Base-by-base conservation (phyloP, 1,140 invertebrate species). In the Trissolcus basalis region DNA sequence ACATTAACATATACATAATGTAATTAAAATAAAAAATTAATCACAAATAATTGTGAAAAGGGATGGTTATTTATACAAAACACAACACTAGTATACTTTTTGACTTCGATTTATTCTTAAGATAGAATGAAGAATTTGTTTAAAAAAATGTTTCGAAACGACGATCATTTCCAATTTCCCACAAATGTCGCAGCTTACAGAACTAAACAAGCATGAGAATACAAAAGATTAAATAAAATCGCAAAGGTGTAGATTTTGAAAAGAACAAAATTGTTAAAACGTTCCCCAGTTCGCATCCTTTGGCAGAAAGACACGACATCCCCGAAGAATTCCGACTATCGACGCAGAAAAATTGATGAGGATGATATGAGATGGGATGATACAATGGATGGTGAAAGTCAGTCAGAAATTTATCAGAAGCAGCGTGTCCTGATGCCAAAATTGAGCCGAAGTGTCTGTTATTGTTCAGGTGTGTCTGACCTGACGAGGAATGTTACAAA, bases 351-450 rank as follows among this genome's bases (percentile, higher is more conserved):
- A 79, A 74, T 80, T 61, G 65, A 85, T 83, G 83, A 75, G 82
- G 39, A 58, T 84, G 82, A 85, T 84, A 84, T 84, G 83, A 39
- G 75, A 48, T 78, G 19, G 19, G 83, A 83, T 80, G 81, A 82
- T 83, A 53, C 77, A 53, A 68, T 72, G 78, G 84, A 83, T 84
- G 80, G 69, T 85, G 83, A 86, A 84, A 84, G 80, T 85, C 82
- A 81, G 80, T 41, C 77, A 43, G 61, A 55, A 71, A 56, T 41
- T 10, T 39, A 44, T 58, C 13, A 16, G 49, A 47, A 41, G 36
- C 51, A 35, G 56, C 27, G 48, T 61, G 32, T 59, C 43, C 47
- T 43, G 60, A 3, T 8, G 47, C 64, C 44, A 49, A 59, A 48
- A 67, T 67, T 78, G 80, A 56, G 7, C 56, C 79, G 83, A 73